Base-by-base conservation (phyloP, 1,140 invertebrate genomes). In the Ips typographus region DNA sequence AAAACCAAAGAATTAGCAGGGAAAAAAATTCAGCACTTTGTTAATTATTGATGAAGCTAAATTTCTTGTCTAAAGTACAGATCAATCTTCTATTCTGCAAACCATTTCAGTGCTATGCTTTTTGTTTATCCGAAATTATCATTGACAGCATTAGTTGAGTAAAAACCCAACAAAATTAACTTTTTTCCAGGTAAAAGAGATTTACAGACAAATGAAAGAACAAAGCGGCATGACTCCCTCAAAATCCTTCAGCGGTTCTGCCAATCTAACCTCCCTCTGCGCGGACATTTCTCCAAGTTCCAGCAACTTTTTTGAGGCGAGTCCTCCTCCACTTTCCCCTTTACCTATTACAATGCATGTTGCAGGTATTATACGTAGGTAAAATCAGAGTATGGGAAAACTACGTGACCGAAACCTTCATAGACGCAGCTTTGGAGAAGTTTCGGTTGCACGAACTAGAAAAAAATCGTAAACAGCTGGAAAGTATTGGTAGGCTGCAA, bases 371-470 rank as follows among this genome's bases (percentile, higher is more conserved):
- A 52, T 95, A 95, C 78, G 88, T 94, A 65, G 94, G 94, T 2
- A 95, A 94, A 83, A 93, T 95, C 4, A 88, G 90, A 70, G 90
- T 94, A 65, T 90, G 90, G 42, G 89, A 92, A 78, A 87, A 90
- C 78, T 94, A 93, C 78, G 91, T 96, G 36, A 90, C 93, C 2
- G 90, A 93, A 73, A 87, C 89, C 0, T 91, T 96, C 72, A 95
- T 97, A 68, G 95, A 98, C 78, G 94, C 96, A 77, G 91, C 94
- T 6, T 81, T 96, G 42, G 85, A 89, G 60, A 94, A 92, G 79
- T 94, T 98, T 76, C 87, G 88, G 55, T 84, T 87, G 7, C 89
- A 93, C 77, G 92, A 94, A 75, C 83, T 89, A 2, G 78, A 80
- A 66, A 78, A 77, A 67, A 74, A 67, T 49, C 47, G 66, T 40